Base-by-base conservation (phyloP, 2,888 invertebrate species). In the Lepidochitona cinerea region DNA sequence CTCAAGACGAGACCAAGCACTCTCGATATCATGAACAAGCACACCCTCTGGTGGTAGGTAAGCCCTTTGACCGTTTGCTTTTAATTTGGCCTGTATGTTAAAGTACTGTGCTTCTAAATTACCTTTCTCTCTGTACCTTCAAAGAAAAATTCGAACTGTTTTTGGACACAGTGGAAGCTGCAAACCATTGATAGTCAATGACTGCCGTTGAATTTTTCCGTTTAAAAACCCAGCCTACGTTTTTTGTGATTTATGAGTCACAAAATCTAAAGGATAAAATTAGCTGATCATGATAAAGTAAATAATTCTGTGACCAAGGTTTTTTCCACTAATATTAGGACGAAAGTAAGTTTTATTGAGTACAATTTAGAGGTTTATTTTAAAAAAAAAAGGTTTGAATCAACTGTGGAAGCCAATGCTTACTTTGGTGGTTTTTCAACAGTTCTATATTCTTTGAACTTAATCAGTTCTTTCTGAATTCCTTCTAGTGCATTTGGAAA, bases 371-470 rank as follows among this genome's bases (percentile, higher is more conserved):
- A n/a, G n/a, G n/a, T n/a, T n/a, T n/a, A n/a, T n/a, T n/a, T n/a
- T 49, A 49, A 2, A 7, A 7, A 7, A 49, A 49, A 49, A n/a
- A 49, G 23, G 23, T 49, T 49, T 49, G 49, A 49, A 49, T 5
- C 3, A 49, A n/a, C 49, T 4, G 49, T 49, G 7, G n/a, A n/a
- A n/a, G n/a, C n/a, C n/a, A n/a, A n/a, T 49, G 18, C 94, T 92
- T 89, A 96, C 94, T 97, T 99, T 78, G 98, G 98, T 9, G 99
- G 99, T 92, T 99, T 99, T 91, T 99, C 99, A 66, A 96, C 94
- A 0, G 97, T 98, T 82, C 98, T 93, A 91, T 99, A 99, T 89
- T 97, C 95, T 86, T 98, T 99, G 92, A 99, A 99, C 52, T 94
- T 93, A 71, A 96, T 91, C 82, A 99, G 92, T 86, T 98, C 94